Percentiles rank a stretch among this genome's conserved stretches.
Evolutionary conservation across 2,797 vertebrate species (phyloP).

Genomic region (Lutjanus campechanus): DNA sequence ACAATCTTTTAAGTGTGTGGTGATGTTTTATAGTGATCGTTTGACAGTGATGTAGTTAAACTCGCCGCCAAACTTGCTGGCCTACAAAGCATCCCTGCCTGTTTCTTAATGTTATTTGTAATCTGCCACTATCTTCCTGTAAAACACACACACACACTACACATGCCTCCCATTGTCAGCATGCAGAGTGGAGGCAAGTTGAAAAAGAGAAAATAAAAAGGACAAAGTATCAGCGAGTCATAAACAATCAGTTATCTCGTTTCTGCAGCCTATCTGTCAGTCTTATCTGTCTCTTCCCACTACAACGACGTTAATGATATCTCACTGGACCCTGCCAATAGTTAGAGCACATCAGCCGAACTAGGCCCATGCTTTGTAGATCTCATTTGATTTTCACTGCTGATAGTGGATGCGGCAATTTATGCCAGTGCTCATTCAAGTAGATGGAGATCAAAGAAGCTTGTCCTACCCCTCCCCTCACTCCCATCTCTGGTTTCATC

Average conservation of each 20-base stretch:
- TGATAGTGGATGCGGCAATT: slow-evolving; percentile 79
- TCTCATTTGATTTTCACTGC: slow-evolving; percentile 82
- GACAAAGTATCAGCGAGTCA: slow-evolving; percentile 25
- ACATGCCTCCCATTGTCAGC: not conserved
- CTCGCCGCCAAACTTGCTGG: slow-evolving; percentile 41
- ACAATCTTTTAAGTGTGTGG: slow-evolving; percentile 41
- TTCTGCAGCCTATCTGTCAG: slow-evolving; percentile 54
- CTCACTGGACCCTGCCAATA: slow-evolving; percentile 63
- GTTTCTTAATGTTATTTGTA: slow-evolving; percentile 24
- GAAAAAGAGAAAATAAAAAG: slow-evolving; percentile 36
- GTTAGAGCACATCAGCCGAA: slow-evolving; percentile 64
- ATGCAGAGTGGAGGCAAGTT: not conserved
- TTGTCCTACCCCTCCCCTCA: slow-evolving; percentile 40
- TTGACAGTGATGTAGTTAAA: slow-evolving; percentile 58
- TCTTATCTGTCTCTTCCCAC: slow-evolving; percentile 63
- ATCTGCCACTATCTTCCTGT: slow-evolving; percentile 13
- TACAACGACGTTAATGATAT: slow-evolving; percentile 72
- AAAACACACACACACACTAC: slow-evolving; percentile 2
- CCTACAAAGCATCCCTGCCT: slow-evolving; percentile 22
- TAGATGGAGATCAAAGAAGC: slow-evolving; percentile 79
- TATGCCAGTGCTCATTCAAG: slow-evolving; percentile 79
- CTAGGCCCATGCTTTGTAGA: slow-evolving; percentile 72
- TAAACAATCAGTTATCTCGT: slow-evolving; percentile 60
- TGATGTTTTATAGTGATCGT: slow-evolving; percentile 49
- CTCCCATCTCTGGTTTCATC: slow-evolving; percentile 76